Base-by-base conservation (phyloP, 2,888 invertebrate genomes). In the Rhagonycha fulva region DNA sequence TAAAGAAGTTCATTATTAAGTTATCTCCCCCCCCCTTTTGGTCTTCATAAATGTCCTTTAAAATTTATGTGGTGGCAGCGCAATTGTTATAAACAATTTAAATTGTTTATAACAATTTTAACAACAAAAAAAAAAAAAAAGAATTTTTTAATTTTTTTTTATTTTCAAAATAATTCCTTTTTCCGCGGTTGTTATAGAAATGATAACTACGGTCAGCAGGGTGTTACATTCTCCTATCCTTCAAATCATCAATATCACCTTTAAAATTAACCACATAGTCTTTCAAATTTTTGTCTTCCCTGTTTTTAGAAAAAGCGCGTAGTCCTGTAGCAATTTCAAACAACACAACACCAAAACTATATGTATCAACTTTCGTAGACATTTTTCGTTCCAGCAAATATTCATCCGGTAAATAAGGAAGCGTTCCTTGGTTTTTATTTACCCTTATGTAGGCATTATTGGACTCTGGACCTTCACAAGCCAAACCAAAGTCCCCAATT, bases 401-500 rank as follows among this genome's bases (percentile, higher is more conserved):
- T 86, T 99, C 98, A 26, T 94, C 93, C 0, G 98, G 98, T 5
- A 99, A 89, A 88, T 99, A 99, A 0, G 97, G 96, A n/a, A 93
- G 90, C 0, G 98, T 99, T 11, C 98, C 99, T 85, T 96, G 97
- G 9, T 98, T 94, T 82, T 93, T 92, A 69, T 93, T 93, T 0
- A 95, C 93, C 85, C 91, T 91, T 14, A 93, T 88, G 83, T 93
- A 92, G 0, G 92, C 92, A 79, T 91, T 90, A 71, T 93, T 90
- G 0, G 90, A 90, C 28, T 90, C 89, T 0, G 93, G 92, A 0
- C 94, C 94, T 86, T 96, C 95, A 74, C 96, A 90, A 0, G 96
- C 96, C 60, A 98, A 89, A 0, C 98, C 99, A 87, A 99, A 99
- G 88, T 99, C 99, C 0, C 98, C 98, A 68, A 99, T 95, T 88